These are phyloP conservation scores for Okapia johnstoni DNA, from an alignment of 2,113 vertebrate genomes.

Conservation along the genomic window DNA sequence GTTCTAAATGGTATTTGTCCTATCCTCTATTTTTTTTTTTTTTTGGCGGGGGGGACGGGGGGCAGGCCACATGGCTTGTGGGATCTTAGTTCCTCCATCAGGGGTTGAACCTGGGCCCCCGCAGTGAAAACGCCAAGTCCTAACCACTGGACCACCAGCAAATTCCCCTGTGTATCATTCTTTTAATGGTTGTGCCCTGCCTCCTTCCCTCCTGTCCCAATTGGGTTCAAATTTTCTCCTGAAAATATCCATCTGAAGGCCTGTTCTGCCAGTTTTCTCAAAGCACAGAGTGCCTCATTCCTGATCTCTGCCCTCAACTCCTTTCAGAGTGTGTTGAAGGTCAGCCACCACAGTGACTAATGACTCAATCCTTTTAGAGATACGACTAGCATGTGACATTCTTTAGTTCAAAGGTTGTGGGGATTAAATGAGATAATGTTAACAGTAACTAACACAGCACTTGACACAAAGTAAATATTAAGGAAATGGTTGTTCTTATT, in stretches of 20 bases:
- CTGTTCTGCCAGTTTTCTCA: background rate
- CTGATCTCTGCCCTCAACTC: background rate
- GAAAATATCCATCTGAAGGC: background rate
- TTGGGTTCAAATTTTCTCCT: background rate
- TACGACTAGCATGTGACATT: background rate
- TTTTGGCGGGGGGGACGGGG: accelerated
- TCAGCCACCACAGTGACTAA: background rate
- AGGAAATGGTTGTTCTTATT: conserved; percentile 10
- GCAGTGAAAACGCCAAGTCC: background rate
- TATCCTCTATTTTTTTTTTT: background rate
- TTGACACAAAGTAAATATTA: background rate
- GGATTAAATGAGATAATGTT: conserved; percentile 18
- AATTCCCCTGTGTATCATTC: background rate
- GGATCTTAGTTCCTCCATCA: background rate
- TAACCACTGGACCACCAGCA: background rate
- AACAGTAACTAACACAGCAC: background rate
- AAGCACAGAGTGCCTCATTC: background rate
- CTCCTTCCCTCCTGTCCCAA: background rate
- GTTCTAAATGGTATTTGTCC: background rate
- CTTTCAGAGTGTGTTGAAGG: background rate
- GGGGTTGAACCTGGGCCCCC: background rate
- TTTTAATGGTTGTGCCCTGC: background rate
- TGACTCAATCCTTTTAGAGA: background rate
- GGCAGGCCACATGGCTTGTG: background rate
- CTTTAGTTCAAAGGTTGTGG: background rate